These are phyloP conservation scores for Pelodytes ibericus DNA, from an alignment of 2,797 vertebrate species.

Conservation along the genomic window DNA sequence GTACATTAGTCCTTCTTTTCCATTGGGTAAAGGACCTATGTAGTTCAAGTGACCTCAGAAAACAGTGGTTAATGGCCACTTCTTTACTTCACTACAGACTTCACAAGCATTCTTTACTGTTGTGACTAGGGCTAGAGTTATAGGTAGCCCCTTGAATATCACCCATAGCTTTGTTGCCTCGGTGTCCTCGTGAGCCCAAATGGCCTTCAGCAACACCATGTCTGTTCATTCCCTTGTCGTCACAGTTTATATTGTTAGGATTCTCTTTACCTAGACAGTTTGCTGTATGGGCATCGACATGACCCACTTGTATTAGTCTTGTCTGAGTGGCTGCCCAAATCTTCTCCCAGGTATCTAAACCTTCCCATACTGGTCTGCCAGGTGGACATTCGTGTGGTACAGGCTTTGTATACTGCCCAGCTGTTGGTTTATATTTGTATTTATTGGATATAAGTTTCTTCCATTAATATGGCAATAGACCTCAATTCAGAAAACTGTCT, in stretches of 20 bases:
- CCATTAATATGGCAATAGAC: neutral
- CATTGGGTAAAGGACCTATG: neutral
- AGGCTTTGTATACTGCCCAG: neutral
- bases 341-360: neutral
- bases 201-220: neutral
- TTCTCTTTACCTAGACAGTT: neutral
- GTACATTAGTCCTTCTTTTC: neutral
- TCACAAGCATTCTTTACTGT: neutral
- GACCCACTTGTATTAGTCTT: neutral
- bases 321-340: neutral
- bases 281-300: neutral
- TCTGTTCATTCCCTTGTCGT: neutral
- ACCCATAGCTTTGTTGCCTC: neutral
- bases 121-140: neutral
- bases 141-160: neutral
- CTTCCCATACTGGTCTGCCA: neutral
- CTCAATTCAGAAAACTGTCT: neutral
- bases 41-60: neutral
- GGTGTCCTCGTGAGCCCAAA: neutral
- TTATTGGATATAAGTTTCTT: neutral
- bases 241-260: neutral
- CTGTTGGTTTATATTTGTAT: neutral
- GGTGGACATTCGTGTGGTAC: neutral
- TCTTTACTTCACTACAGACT: neutral
- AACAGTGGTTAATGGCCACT: neutral